Evolutionary conservation across 2,797 vertebrate species (phyloP), one percentile per base, ranked within the genome.

Genomic region (Falco naumanni): DNA sequence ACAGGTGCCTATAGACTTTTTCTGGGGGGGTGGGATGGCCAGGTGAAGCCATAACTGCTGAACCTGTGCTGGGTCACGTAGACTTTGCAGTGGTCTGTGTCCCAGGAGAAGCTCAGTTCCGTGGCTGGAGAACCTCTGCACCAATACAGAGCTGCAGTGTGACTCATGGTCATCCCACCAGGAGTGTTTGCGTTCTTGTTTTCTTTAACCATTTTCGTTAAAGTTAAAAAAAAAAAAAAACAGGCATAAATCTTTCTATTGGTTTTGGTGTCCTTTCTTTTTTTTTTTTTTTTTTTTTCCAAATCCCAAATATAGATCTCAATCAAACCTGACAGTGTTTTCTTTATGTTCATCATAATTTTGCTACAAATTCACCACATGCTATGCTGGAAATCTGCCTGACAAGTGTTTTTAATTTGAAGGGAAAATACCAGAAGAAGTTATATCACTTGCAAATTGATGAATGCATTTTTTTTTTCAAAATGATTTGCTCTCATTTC

Each of bases 401-500:
- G 75, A 94, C 81, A 93, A 95, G 57, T 86, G 76, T 65, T 93
- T 91, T 84, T 56, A 87, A 84, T 92, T 81, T 92, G 87, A 92
- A 96, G 69, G 61, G 50, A 89, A 94, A 86, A 72, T 78, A 93
- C 47, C 54, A 91, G 63, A 81, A 93, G 64, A 87, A 93, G 54
- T 69, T 85, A 7, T 87, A 95, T 89, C 76, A 68, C 82, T 95
- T 95, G 81, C 81, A 96, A 93, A 94, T 69, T 94, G 64, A 83
- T 75, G 71, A 91, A 83, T 72, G 21, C 26, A 31, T 60, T 80
- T 84, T 87, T 87, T 45, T 89, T 74, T 79, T 26, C 48, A 87
- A 95, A 95, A 89, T 5, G 4, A 70, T 90, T 79, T 92, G 29
- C 28, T 93, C 61, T 78, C 53, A 34, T 89, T 93, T 96, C 81